Base-by-base conservation (phyloP, 2,888 invertebrate genomes). In the Stegophylla sp. region DNA sequence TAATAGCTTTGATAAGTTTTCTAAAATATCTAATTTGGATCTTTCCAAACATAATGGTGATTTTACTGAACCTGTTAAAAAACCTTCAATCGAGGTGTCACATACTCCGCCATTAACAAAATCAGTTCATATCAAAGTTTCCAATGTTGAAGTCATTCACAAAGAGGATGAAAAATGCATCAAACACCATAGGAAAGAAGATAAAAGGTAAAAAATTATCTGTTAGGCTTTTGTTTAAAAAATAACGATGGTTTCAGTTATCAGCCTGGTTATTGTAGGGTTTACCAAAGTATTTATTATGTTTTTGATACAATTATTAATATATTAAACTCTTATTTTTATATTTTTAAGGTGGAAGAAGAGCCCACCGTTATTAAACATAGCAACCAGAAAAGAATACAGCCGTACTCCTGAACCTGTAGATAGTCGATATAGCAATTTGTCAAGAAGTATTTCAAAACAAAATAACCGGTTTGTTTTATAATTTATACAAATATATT, bases 291-390 rank as follows among this genome's bases (percentile, higher is more conserved):
- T 76, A 75, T 66, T 26, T 51, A 23, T 17, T 3, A 51, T 75
- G 10, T 66, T 76, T n/a, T 66, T 76, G 7, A 0, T 23, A 20
- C 0, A 17, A 10, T 20, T 20, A 41, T 28, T 61, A n/a, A 23
- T 9, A 23, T 63, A 26, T 64, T 51, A 74, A 63, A n/a, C n/a
- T 63, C 51, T 20, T 75, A 23, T 53, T 53, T 26, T 23, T 59
- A 15, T 77, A 69, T 69, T 79, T 79, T 79, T 61, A 59, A 79
- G 77, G 4, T 79, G 69, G 77, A 61, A 48, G 17, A 69, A 79
- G 59, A 77, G 67, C 28, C 77, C 77, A 9, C 45, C 59, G 10
- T 76, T 76, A 67, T 77, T 77, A 56, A 67, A 67, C 48, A 15
- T 79, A 48, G 23, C 53, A 61, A 48, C 48, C 48, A 69, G 69